Evolutionary conservation across 2,888 invertebrate genomes (phyloP).

Genomic region (Drosophila infuscata): DNA sequence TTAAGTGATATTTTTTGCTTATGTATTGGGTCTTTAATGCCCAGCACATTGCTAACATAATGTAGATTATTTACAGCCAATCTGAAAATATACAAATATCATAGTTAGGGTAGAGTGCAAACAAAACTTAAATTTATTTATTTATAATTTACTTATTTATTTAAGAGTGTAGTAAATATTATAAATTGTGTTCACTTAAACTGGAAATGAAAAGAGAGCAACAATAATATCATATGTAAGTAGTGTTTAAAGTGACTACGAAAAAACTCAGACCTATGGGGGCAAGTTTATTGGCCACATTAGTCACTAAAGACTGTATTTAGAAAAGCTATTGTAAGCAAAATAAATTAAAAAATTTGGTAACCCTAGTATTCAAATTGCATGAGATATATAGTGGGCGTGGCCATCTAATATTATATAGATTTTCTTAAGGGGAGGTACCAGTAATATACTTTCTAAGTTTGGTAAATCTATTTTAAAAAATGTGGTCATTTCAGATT

Average conservation of each 20-base stretch:
- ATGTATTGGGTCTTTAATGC: constrained; percentile 99
- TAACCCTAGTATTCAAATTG: too few species aligned
- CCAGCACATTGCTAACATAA: constrained; percentile 93
- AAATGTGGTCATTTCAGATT: too few species aligned
- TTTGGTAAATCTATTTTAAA: too few species aligned
- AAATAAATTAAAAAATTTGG: too few species aligned
- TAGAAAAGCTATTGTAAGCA: too few species aligned
- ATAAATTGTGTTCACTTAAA: background rate
- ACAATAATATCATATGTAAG: background rate
- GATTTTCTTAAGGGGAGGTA: too few species aligned
- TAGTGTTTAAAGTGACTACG: background rate
- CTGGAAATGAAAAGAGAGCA: background rate
- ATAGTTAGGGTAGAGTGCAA: background rate
- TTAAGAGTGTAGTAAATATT: background rate
- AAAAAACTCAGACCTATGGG: background rate
- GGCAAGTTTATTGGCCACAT: too few species aligned
- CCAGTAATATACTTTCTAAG: too few species aligned
- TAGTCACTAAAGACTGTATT: too few species aligned
- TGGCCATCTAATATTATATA: too few species aligned
- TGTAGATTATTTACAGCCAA: constrained; percentile 97
- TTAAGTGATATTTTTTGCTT: constrained; percentile 98
- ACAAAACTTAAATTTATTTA: background rate
- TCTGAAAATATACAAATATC: constrained; percentile 86
- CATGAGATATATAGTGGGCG: too few species aligned
- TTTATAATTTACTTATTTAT: background rate